phyloP scores from a whole-genome alignment of 2,113 vertebrate species.

The Cavia aperea region DNA sequence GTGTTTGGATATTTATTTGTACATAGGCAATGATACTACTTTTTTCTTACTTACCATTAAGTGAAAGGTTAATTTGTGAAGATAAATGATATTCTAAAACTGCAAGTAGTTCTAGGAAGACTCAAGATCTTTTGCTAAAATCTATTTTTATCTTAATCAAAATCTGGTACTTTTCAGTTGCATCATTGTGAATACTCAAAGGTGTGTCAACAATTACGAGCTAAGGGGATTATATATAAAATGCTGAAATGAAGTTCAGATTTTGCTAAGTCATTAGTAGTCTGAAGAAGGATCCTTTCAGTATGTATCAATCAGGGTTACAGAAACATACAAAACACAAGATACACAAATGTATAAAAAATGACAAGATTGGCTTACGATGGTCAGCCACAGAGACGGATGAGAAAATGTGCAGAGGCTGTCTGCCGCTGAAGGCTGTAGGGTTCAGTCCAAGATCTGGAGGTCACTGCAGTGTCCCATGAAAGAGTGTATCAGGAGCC shows the following conservation, averaged over 20 bases:
- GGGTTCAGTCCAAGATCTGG: neutral
- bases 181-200: too few relatives aligned
- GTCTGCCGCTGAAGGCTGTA: too few relatives aligned
- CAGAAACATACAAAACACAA: neutral
- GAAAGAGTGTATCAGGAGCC: neutral
- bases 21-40: neutral
- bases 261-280: neutral
- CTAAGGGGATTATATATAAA: too few relatives aligned
- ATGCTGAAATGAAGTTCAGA: neutral
- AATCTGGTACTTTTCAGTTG: neutral
- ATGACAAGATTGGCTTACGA: neutral
- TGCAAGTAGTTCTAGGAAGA: neutral
- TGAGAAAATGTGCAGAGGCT: too few relatives aligned
- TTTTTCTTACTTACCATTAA: neutral
- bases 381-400: too few relatives aligned
- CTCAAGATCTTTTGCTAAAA: neutral
- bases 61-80: neutral
- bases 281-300: neutral
- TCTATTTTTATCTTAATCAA: neutral
- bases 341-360: neutral
- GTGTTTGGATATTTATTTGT: neutral
- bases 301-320: neutral
- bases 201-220: neutral
- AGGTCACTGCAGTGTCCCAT: neutral
- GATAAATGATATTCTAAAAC: neutral